phyloP scores from a whole-genome alignment of 1,140 invertebrate genomes.

The Eumeta japonica region DNA sequence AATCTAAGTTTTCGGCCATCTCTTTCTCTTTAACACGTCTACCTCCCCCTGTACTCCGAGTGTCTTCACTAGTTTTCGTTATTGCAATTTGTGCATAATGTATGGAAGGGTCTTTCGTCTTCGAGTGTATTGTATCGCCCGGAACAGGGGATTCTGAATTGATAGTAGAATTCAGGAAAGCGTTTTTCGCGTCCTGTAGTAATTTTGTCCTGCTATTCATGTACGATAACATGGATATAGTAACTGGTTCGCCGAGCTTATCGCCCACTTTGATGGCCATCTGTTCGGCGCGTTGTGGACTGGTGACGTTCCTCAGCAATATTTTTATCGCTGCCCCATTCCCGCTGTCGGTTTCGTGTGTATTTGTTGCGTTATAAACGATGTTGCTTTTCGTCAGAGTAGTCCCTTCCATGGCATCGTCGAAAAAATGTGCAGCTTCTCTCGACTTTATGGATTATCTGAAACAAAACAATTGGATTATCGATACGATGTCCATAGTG shows the following conservation, averaged over 20 bases:
- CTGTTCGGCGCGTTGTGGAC: no score
- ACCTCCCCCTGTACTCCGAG: slow-evolving; percentile 51
- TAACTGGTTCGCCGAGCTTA: slow-evolving; percentile 18
- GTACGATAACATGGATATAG: slow-evolving; percentile 21
- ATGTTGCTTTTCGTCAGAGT: no score
- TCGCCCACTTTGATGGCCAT: slow-evolving; percentile 49
- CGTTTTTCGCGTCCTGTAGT: slow-evolving; percentile 36
- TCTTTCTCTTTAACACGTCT: slow-evolving; percentile 14
- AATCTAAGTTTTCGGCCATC: neutral
- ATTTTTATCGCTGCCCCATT: no score
- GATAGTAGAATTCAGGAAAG: slow-evolving; percentile 37
- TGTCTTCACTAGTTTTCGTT: slow-evolving; percentile 42
- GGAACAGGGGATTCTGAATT: slow-evolving; percentile 10
- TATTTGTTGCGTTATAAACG: no score
- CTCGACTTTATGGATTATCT: no score
- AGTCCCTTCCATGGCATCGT: no score
- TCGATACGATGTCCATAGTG: no score
- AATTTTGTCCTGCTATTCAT: slow-evolving; percentile 28
- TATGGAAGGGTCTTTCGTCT: slow-evolving; percentile 26
- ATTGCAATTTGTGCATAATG: slow-evolving; percentile 49
- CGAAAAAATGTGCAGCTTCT: no score
- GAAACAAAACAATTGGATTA: no score
- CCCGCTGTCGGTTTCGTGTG: no score
- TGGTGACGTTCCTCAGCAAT: no score
- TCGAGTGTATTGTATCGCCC: slow-evolving; percentile 6